Conservation (phyloP, 2,888 invertebrate species). For the Temnothorax unifasciatus region DNA sequence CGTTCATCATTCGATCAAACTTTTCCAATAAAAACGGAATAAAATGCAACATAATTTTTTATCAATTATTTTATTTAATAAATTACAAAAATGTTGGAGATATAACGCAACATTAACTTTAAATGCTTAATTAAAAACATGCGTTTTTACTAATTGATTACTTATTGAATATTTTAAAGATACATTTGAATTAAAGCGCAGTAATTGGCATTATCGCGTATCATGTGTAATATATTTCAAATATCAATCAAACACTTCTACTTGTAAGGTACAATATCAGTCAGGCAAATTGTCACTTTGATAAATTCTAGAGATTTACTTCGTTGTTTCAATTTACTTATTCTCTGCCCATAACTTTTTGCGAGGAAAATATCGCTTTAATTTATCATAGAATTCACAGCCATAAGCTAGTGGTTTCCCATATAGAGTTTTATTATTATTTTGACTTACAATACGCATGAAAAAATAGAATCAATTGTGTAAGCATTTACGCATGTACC, state of each 20-base stretch:
- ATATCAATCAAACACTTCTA: neutral
- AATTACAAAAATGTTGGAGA: conserved; percentile 13
- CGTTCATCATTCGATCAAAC: neutral
- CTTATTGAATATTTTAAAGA: neutral
- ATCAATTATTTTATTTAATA: conserved; percentile 6
- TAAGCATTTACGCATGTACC: neutral
- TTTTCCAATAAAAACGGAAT: neutral
- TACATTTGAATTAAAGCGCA: neutral
- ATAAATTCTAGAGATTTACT: neutral
- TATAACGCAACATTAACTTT: neutral
- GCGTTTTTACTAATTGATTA: neutral
- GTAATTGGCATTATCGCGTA: neutral
- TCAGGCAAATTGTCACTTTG: neutral
- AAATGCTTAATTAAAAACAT: neutral
- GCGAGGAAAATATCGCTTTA: neutral
- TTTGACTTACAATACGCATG: neutral
- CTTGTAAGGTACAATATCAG: conserved; percentile 6
- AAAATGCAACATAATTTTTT: conserved; percentile 13
- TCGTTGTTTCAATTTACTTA: conserved; percentile 14
- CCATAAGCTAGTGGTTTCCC: neutral
- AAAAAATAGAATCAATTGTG: neutral
- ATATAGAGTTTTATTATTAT: neutral
- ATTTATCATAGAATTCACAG: neutral
- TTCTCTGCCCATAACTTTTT: neutral
- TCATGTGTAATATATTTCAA: neutral